Evolutionary conservation across 2,888 invertebrate species (phyloP).

Genomic region (Noctua janthe): DNA sequence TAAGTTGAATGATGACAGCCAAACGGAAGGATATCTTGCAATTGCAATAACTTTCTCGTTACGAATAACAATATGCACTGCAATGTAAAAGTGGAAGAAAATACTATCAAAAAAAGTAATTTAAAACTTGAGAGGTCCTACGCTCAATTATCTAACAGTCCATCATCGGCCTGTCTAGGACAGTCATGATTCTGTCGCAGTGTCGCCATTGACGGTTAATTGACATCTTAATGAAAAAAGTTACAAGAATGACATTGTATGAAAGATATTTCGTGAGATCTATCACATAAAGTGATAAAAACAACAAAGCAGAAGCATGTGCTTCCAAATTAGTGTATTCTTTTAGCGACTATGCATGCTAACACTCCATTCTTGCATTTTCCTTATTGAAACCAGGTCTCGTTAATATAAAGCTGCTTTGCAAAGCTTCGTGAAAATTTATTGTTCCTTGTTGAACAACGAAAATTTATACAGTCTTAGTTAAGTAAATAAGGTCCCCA

Average conservation of each 20-base stretch:
- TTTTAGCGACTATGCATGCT: background rate
- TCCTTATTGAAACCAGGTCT: constrained; percentile 67
- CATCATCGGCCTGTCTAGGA: background rate
- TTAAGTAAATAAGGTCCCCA: constrained; percentile 73
- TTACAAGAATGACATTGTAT: background rate
- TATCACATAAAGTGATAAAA: background rate
- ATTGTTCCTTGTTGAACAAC: constrained; percentile 75
- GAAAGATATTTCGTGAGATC: background rate
- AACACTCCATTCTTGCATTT: constrained; percentile 33
- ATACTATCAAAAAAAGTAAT: background rate
- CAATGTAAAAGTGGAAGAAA: background rate
- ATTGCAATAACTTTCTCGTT: no score
- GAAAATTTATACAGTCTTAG: constrained; percentile 74
- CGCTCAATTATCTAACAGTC: background rate
- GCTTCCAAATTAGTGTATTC: no score
- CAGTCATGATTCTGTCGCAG: background rate
- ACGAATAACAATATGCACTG: background rate
- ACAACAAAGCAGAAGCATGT: background rate
- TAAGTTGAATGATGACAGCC: background rate
- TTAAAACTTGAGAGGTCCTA: background rate
- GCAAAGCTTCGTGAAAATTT: constrained; percentile 82
- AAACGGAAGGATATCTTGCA: background rate
- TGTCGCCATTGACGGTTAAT: background rate
- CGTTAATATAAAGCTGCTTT: constrained; percentile 77
- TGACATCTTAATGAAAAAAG: background rate